Percentiles rank a stretch among this genome's conserved stretches.
These are phyloP conservation scores for Malacoctenus gilli DNA, from an alignment of 2,797 vertebrate species.

Conservation along the genomic window DNA sequence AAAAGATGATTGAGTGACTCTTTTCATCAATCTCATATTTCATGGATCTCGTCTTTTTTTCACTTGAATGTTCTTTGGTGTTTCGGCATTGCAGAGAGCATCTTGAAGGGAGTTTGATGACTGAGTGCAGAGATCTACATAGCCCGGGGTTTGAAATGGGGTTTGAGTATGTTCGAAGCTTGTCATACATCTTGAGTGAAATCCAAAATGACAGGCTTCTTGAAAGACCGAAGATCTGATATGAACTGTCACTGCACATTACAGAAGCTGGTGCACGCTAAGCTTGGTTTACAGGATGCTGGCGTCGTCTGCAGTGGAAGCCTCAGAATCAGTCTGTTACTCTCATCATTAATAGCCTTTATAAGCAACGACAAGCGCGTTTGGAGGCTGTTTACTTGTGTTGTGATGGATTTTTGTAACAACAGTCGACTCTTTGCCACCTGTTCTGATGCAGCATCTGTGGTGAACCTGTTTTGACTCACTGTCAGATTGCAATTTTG, in stretches of 20 bases:
- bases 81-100: slow-evolving; percentile 43
- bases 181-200: slow-evolving; percentile 66
- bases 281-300: slow-evolving; percentile 54
- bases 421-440: slow-evolving; percentile 46
- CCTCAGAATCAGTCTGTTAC: slow-evolving; percentile 43
- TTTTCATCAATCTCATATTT: slow-evolving; percentile 30
- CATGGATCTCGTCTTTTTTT: slow-evolving; percentile 23
- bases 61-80: slow-evolving; percentile 13
- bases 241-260: slow-evolving; percentile 68
- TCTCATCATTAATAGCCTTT: slow-evolving; percentile 45
- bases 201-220: slow-evolving; percentile 71
- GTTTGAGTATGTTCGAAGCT: slow-evolving; percentile 56
- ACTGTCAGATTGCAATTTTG: slow-evolving; percentile 42
- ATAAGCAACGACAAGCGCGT: slow-evolving; percentile 43
- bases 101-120: slow-evolving; percentile 50
- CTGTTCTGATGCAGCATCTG: slow-evolving; percentile 56
- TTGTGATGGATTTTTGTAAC: slow-evolving; percentile 58
- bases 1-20: slow-evolving; percentile 6
- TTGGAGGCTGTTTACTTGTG: slow-evolving; percentile 37
- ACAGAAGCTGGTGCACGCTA: slow-evolving; percentile 50
- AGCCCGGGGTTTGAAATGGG: slow-evolving; percentile 57
- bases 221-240: slow-evolving; percentile 71
- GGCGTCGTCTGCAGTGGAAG: slow-evolving; percentile 39
- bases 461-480: slow-evolving; percentile 35
- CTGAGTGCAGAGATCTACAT: slow-evolving; percentile 56